These are phyloP conservation scores for Aeoliscus strigatus DNA, from an alignment of 2,797 vertebrate species.

Conservation along the genomic window DNA sequence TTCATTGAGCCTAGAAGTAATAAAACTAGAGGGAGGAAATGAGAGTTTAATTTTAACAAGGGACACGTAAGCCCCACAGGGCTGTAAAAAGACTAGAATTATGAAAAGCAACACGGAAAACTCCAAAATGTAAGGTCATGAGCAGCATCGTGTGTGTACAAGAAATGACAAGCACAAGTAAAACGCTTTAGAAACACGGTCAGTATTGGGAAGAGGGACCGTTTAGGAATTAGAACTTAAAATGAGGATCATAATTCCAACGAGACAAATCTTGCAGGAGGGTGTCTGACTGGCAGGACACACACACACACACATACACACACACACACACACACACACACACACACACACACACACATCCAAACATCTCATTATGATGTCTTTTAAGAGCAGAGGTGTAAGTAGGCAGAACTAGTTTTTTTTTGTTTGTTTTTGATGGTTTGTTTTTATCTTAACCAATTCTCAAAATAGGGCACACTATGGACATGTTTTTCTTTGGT, in stretches of 20 bases:
- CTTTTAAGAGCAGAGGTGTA: conserved; percentile 20
- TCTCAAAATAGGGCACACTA: too few relatives aligned
- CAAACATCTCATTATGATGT: conserved; percentile 39
- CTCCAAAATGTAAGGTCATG: conserved; percentile 15
- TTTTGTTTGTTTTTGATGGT: too few relatives aligned
- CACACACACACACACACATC: conserved; percentile 14
- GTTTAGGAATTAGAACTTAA: conserved; percentile 12
- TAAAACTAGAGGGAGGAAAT: conserved; percentile 3
- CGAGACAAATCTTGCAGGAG: conserved; percentile 24
- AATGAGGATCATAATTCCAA: conserved; percentile 21
- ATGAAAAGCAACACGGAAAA: conserved; percentile 20
- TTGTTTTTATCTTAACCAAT: too few relatives aligned
- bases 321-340: too few relatives aligned
- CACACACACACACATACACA: too few relatives aligned
- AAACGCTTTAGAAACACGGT: too few relatives aligned
- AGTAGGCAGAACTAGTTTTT: conserved; percentile 30
- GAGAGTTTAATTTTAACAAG: conserved; percentile 6
- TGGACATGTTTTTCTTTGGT: too few relatives aligned
- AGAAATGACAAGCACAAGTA: conserved; percentile 5
- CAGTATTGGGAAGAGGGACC: too few relatives aligned
- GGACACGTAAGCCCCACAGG: conserved; percentile 14
- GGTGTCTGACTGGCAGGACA: conserved; percentile 13
- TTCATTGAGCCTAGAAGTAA: conserved; percentile 13
- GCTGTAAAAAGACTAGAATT: conserved; percentile 11
- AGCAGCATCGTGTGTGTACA: background rate